Conservation (phyloP, 2,888 invertebrate species). For the Iselma pallidipennis region DNA sequence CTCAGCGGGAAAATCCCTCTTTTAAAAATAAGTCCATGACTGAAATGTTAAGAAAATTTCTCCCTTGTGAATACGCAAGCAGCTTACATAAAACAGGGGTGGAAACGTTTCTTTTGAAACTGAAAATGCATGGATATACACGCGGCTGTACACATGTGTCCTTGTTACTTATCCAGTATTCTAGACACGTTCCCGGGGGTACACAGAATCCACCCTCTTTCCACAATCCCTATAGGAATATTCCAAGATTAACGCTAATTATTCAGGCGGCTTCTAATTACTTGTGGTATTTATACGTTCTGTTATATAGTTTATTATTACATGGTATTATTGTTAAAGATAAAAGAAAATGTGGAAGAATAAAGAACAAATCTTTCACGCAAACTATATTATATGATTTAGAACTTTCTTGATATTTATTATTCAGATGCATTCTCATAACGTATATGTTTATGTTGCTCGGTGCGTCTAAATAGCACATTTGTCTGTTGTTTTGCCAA, state of each 20-base stretch:
- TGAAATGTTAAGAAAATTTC: conserved; percentile 55
- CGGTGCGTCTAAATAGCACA: conserved; percentile 34
- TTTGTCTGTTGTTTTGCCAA: conserved; percentile 34
- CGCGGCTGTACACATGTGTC: conserved; percentile 53
- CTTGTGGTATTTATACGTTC: background rate
- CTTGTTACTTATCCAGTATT: conserved; percentile 44
- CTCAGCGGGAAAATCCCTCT: conserved; percentile 30
- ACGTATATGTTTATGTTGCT: conserved; percentile 21
- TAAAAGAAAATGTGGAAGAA: too few species aligned
- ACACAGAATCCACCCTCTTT: conserved; percentile 7
- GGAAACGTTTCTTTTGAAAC: conserved; percentile 54
- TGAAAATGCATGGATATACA: conserved; percentile 54
- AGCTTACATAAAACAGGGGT: conserved; percentile 53
- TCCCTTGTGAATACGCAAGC: conserved; percentile 56
- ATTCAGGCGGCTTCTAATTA: background rate
- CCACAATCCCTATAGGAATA: background rate
- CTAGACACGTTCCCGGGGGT: conserved; percentile 36
- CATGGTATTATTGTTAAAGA: too few species aligned
- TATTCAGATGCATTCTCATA: conserved; percentile 22
- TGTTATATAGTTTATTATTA: too few species aligned
- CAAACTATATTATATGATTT: conserved; percentile 1
- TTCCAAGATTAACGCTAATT: background rate
- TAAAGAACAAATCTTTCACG: too few species aligned
- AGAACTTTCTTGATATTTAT: conserved; percentile 24
- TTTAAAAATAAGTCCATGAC: conserved; percentile 42